Evolutionary conservation across 37 sponge, comb jelly and placozoan genomes (phyloP), one percentile per base, ranked within the genome.

Genomic region (Petrosia ficiformis): DNA sequence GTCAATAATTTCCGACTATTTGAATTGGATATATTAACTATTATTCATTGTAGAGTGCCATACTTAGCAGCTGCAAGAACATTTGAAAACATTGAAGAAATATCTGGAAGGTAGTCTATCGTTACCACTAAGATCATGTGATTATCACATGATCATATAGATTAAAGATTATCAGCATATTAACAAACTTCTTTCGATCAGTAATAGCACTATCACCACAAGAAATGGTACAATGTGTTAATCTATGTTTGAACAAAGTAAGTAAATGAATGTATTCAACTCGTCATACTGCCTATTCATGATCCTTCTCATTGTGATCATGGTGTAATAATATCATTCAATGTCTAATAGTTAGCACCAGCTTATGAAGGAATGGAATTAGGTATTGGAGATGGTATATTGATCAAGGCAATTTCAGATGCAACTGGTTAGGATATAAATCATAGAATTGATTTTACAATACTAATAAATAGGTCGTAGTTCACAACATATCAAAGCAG

Each of bases 201-300:
- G 96, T 98, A 44, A 78, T 92, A 56, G 89, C 92, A 24, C 87
- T 98, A 24, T 72, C 99, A 14, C 96, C 99, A 5, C 80, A 81
- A 65, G 94, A 98, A 40, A 63, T 90, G 28, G 70, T 85, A 4
- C 67, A 66, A 31, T 89, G 94, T 82, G 89, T 98, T 26, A 95
- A 98, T 71, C 88, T 98, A 19, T 95, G 96, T 42, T 88, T 95
- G 26, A 98, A 98, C 77, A 86, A 94, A 88, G 97, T 92, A 66
- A 14, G 36, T 26, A 41, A 72, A 63, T 2, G 14, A 61, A 11
- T 26, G 63, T 61, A 11, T 26, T 26, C 28, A 61, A 22, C 28
- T n/a, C 16, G 28, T 42, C 70, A 33, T 68, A 6, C 26, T 61
- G 63, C 28, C 26, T 26, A 22, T n/a, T 61, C 54, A 19, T 48